Evolutionary conservation across 1,140 invertebrate species (phyloP).

Genomic region (Drosophila lowei): DNA sequence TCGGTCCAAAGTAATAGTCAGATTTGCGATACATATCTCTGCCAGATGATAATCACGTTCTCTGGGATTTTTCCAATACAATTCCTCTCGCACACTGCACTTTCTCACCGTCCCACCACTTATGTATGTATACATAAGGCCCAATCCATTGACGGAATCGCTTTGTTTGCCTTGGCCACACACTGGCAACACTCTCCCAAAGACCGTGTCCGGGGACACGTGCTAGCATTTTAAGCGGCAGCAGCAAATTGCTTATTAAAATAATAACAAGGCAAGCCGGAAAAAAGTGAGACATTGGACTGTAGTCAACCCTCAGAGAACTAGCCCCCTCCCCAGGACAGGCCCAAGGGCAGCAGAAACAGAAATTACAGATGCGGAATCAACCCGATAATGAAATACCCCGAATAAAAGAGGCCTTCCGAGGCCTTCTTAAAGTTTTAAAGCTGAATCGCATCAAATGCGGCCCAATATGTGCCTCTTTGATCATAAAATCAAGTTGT

Average conservation of each 20-base stretch:
- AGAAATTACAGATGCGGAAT: constrained; percentile 39
- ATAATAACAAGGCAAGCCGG: constrained; percentile 62
- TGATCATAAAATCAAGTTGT: constrained; percentile 60
- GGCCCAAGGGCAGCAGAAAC: constrained; percentile 21
- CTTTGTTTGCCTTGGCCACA: constrained; percentile 38
- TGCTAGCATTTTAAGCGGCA: constrained; percentile 64
- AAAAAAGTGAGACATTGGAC: constrained; percentile 45
- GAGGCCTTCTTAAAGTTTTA: constrained; percentile 50
- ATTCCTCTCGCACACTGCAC: constrained; percentile 34
- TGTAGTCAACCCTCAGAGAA: constrained; percentile 51
- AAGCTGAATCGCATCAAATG: constrained; percentile 32
- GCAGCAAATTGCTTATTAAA: constrained; percentile 66
- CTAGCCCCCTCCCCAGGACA: constrained; percentile 40
- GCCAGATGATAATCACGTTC: constrained; percentile 23
- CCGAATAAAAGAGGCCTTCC: constrained; percentile 13
- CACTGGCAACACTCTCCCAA: background rate
- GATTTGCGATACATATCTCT: constrained; percentile 9
- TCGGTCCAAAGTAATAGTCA: constrained; percentile 8
- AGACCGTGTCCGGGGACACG: constrained; percentile 42
- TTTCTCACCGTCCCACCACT: constrained; percentile 52
- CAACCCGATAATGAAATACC: constrained; percentile 63
- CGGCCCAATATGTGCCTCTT: constrained; percentile 37
- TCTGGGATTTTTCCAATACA: background rate
- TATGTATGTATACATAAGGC: constrained; percentile 42
- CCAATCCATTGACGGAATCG: background rate